Evolutionary conservation across 2,113 vertebrate genomes (phyloP).

Genomic region (Sprattus sprattus): DNA sequence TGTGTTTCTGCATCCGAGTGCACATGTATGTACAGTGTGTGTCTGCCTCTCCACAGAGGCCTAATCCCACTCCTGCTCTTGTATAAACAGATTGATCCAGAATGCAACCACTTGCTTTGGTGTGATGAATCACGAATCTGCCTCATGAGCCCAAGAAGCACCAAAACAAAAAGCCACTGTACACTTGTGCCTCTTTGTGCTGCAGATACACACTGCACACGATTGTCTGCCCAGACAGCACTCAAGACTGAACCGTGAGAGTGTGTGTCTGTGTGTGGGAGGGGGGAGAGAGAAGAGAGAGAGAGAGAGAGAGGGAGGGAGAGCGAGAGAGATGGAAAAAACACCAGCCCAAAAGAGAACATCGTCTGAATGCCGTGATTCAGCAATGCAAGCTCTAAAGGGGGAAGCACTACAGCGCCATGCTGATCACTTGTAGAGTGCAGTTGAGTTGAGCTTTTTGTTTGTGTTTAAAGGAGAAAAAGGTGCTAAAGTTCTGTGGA

Average conservation of each 20-base stretch:
- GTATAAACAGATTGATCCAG: slow-evolving; percentile 17
- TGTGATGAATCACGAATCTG: slow-evolving; percentile 51
- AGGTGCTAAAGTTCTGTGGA: background rate
- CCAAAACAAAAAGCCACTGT: slow-evolving; percentile 53
- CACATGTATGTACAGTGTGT: background rate
- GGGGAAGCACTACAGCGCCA: background rate
- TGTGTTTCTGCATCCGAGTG: background rate
- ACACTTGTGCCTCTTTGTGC: slow-evolving; percentile 59
- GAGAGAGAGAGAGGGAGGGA: background rate
- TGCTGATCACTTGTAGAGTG: slow-evolving; percentile 7
- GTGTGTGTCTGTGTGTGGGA: background rate
- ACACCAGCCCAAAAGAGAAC: no score
- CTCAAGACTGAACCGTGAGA: slow-evolving; percentile 57
- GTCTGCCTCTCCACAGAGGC: background rate
- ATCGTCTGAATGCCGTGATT: no score
- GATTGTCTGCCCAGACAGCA: slow-evolving; percentile 65
- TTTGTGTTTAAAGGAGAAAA: background rate
- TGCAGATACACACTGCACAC: slow-evolving; percentile 54
- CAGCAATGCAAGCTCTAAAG: no score
- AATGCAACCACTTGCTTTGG: slow-evolving; percentile 51
- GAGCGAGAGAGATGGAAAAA: background rate
- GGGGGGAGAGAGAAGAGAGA: background rate
- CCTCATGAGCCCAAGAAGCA: background rate
- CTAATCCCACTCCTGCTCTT: background rate
- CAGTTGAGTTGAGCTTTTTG: background rate